phyloP scores from a whole-genome alignment of 2,113 vertebrate genomes.

The Taurulus bubalis region DNA sequence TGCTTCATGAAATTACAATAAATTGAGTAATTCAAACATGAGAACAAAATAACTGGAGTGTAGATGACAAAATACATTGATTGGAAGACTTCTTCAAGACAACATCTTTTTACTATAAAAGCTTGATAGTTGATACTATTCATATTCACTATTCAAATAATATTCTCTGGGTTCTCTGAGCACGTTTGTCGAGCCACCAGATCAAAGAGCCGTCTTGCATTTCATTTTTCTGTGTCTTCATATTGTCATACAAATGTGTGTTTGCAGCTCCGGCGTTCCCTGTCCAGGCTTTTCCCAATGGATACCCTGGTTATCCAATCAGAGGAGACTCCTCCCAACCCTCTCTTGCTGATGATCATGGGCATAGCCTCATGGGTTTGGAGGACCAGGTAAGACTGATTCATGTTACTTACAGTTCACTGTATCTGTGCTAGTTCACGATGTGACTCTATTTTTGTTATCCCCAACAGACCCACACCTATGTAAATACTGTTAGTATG shows the following conservation, averaged over 20 bases:
- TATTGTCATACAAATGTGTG: slow-evolving; percentile 28
- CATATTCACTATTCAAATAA: not conserved
- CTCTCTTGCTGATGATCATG: slow-evolving; percentile 91
- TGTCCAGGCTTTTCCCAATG: slow-evolving; percentile 92
- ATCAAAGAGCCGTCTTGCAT: not conserved
- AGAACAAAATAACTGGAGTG: not conserved
- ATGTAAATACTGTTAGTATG: slow-evolving; percentile 93
- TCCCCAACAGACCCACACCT: slow-evolving; percentile 92
- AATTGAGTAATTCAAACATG: not conserved
- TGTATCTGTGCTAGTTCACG: not conserved
- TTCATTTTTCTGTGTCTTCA: slow-evolving; percentile 1
- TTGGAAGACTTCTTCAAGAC: not conserved
- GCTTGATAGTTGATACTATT: not conserved
- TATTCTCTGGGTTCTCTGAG: not conserved
- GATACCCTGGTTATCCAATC: slow-evolving; percentile 91
- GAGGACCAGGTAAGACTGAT: slow-evolving; percentile 92
- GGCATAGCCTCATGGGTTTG: slow-evolving; percentile 90
- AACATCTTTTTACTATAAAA: not conserved
- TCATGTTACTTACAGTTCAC: not conserved
- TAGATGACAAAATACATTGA: not conserved
- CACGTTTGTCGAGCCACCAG: not conserved
- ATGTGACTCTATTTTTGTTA: slow-evolving; percentile 8
- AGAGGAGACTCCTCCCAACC: slow-evolving; percentile 90
- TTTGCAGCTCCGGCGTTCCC: slow-evolving; percentile 90
- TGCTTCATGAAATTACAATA: not conserved